Conservation (phyloP, 2,113 vertebrate species). For the Ia io region DNA sequence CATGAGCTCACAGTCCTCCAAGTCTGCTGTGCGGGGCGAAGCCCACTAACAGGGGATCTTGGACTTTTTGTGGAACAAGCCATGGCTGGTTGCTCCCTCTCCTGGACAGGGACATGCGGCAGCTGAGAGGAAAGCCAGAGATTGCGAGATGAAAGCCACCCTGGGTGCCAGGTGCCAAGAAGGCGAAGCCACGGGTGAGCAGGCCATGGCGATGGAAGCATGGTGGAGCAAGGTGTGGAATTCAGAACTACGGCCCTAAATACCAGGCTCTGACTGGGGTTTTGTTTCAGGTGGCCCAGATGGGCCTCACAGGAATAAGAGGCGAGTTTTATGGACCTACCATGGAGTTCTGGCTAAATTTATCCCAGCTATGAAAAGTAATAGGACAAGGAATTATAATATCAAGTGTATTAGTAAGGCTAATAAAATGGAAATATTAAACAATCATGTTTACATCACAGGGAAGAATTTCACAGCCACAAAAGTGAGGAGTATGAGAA, state of each 20-base stretch:
- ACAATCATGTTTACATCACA: background rate
- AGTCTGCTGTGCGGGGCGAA: background rate
- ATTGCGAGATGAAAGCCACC: background rate
- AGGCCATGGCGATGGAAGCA: background rate
- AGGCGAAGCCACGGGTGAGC: background rate
- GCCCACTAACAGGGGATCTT: background rate
- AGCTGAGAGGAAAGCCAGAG: background rate
- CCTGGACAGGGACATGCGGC: background rate
- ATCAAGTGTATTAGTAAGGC: background rate
- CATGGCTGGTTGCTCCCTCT: background rate
- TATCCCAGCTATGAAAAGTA: background rate
- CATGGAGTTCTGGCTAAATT: background rate
- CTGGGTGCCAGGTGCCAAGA: background rate
- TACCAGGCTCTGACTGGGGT: background rate
- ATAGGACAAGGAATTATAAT: background rate
- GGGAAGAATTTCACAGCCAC: background rate
- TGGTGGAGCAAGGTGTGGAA: background rate
- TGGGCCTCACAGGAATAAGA: background rate
- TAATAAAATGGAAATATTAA: background rate
- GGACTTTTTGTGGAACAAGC: background rate
- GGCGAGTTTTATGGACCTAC: background rate
- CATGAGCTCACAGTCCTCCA: background rate
- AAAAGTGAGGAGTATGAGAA: background rate
- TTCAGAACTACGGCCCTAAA: background rate
- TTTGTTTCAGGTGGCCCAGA: background rate